phyloP scores from a whole-genome alignment of 2,797 vertebrate species.

The Chelmon rostratus region DNA sequence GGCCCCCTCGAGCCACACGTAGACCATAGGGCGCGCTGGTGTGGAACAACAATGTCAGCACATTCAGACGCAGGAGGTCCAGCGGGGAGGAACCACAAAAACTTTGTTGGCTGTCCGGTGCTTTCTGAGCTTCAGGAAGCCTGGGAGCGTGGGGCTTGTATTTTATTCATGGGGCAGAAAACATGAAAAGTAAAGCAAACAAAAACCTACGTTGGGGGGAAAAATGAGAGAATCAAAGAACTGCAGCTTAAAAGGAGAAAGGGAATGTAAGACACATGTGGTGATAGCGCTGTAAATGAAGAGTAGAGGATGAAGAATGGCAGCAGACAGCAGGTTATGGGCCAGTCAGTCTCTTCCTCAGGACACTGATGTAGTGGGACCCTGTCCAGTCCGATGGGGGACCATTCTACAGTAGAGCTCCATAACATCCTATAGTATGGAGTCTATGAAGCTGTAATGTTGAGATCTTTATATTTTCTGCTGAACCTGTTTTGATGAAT shows the following conservation, averaged over 20 bases:
- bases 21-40: constrained; percentile 46
- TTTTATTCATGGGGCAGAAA: constrained; percentile 74
- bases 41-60: constrained; percentile 72
- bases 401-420: neutral
- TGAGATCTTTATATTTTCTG: constrained; percentile 4
- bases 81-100: constrained; percentile 47
- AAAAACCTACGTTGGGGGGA: constrained; percentile 9
- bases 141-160: constrained; percentile 43
- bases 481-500: neutral
- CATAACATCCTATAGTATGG: neutral
- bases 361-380: neutral
- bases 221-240: constrained; percentile 29
- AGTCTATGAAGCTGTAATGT: neutral
- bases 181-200: constrained; percentile 47
- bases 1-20: constrained; percentile 42
- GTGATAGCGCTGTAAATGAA: constrained; percentile 12
- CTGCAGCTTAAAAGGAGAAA: constrained; percentile 19
- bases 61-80: constrained; percentile 44
- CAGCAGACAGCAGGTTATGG: constrained; percentile 4
- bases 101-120: constrained; percentile 42
- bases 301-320: neutral
- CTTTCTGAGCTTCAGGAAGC: constrained; percentile 60
- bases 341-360: neutral
- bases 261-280: constrained; percentile 14
- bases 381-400: neutral